Base-by-base conservation (phyloP, 2,797 vertebrate species). In the Anisognathus igniventris region DNA sequence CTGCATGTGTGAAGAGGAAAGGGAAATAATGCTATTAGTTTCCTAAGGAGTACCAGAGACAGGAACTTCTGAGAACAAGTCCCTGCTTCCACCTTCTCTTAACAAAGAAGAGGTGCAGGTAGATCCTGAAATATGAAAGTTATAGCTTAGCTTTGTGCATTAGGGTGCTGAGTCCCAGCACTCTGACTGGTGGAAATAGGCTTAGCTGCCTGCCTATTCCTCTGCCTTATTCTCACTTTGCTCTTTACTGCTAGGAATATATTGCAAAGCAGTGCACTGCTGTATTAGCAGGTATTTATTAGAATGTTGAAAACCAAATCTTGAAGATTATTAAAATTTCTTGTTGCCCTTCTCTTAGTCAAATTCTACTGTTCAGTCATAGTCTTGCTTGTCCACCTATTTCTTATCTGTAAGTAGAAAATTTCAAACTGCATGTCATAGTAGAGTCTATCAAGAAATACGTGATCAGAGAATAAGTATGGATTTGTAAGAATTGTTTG, bases 401-500 rank as follows among this genome's bases (percentile, higher is more conserved):
- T 73, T 67, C n/a, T n/a, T 71, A 17, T 10, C 14, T 72, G 10
- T 37, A 73, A 87, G 31, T 21, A 33, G 33, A 78, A 68, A 45
- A 68, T 72, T 78, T 68, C 53, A 83, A 68, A 51, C 17, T 62
- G 14, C n/a, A 2, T 6, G 2, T 73, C 67, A 24, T 54, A 60
- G 25, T 44, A 40, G 22, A 44, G 9, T 62, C 44, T 81, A 4
- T 58, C 19, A 73, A 79, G 39, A 91, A 79, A 54, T 47, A 61
- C 0, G 0, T 1, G 0, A n/a, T 57, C 35, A 72, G 51, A 68
- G 45, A 65, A 27, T 50, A 88, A 25, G 39, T 21, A 39, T 25
- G 20, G 19, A 44, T 76, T 82, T 53, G 19, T 70, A 61, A 61
- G 23, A 65, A 30, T 47, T 40, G 5, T 56, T 68, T 78, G 42